A percentile compares a stretch with the other conserved stretches of the same genome.
Evolutionary conservation across 2,888 invertebrate species (phyloP).

Genomic region (Unio pictorum): DNA sequence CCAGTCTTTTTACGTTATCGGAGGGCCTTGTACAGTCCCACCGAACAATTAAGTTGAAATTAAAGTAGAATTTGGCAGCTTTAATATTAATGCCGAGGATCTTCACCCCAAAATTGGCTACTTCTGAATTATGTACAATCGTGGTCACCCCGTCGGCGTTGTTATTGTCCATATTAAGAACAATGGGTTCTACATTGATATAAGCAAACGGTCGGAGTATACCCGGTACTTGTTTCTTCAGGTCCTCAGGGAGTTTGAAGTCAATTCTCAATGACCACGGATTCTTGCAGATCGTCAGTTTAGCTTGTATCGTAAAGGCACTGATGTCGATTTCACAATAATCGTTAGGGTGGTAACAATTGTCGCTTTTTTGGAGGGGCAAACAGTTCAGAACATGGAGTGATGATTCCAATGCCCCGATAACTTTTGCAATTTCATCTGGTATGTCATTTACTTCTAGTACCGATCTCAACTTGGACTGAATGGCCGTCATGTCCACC

Average conservation of each 20-base stretch:
- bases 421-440: no score
- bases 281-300: slow-evolving; percentile 4
- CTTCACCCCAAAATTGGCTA: not conserved
- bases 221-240: not conserved
- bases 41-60: not conserved
- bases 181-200: not conserved
- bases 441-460: no score
- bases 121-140: not conserved
- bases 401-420: no score
- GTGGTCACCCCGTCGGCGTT: not conserved
- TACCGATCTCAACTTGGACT: no score
- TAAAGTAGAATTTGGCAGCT: not conserved
- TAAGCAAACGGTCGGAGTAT: not conserved
- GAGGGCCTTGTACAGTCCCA: not conserved
- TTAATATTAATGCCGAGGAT: not conserved
- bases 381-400: no score
- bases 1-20: no score
- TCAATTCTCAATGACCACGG: not conserved
- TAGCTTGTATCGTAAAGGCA: not conserved
- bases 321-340: slow-evolving; percentile 1
- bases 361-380: no score
- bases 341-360: not conserved
- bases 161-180: not conserved
- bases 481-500: no score
- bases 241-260: slow-evolving; percentile 1